Base-by-base conservation (phyloP, 2,888 invertebrate species). In the Allolobophora icterica region DNA sequence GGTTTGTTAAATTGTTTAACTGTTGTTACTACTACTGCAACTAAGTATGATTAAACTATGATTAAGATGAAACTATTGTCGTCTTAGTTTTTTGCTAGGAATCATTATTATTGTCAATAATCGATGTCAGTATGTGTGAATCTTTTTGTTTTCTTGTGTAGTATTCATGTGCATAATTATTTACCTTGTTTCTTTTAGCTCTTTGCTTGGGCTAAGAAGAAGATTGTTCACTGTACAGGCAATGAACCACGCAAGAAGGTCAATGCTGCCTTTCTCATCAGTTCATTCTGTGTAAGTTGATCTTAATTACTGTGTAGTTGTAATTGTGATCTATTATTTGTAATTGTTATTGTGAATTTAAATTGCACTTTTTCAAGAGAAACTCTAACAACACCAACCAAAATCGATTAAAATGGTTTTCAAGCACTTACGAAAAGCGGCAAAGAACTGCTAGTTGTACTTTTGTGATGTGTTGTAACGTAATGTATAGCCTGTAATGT, bases 201-300 rank as follows among this genome's bases (percentile, higher is more conserved):
- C n/a, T 87, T 87, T 87, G 87, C 87, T 24, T 87, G 87, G 87
- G n/a, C 42, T 38, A 84, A 90, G 33, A 91, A 90, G 83, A 91
- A 91, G 58, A 89, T 91, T 30, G 89, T 91, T 30, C 89, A 90
- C 83, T 91, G 90, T 90, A 90, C 90, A 6, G 42, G 38, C 15
- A 34, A 42, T 34, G 91, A 89, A 30, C 90, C 90, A 24, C 91
- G 90, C 15, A 90, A 89, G 42, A 89, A 84, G 71, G 89, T 91
- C 33, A 91, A 91, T 89, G 89, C 91, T 19, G 91, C 91, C 30
- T 91, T 91, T 71, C 84, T 91, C 40, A 87, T 91, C 58, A 89
- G 91, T n/a, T 90, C 89, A 17, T 91, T 45, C 52, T 84, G 89
- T 90, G 90, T 91, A n/a, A 87, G 34, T 87, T n/a, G 71, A 71